Base-by-base conservation (phyloP, 2,888 invertebrate genomes). In the Troglohyphantes excavatus region DNA sequence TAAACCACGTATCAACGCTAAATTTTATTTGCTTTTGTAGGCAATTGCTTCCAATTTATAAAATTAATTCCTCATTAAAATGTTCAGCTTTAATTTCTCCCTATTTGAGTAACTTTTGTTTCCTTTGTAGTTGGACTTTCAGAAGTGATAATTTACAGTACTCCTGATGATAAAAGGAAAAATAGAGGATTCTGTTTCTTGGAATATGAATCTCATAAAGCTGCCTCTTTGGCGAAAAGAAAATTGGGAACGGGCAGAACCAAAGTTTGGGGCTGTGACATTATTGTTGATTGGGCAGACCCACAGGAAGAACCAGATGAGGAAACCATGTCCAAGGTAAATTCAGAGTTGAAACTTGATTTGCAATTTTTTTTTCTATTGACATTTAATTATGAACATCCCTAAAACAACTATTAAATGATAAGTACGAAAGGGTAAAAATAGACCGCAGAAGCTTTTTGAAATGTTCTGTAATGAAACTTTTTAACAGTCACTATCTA, bases 221-320 rank as follows among this genome's bases (percentile, higher is more conserved):
- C 98, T 93, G 99, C 99, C 92, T 99, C 99, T 91, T 95, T 99
- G 94, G 99, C 99, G 92, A 99, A 99, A 94, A 95, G 99, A 94
- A 96, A 98, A 93, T 95, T 99, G 92, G 97, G 97, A 92, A 97
- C 97, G 92, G 98, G 98, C 92, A 95, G 98, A 93, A 96, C 97
- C 94, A 98, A 98, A 95, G 98, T 96, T 92, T 99, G 99, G 98
- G 98, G 98, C 95, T 98, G 98, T 95, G 99, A 99, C 95, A 98
- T 99, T 93, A 99, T 99, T 94, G 99, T 99, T 92, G 99, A 99
- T 94, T 99, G 99, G 99, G 99, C 99, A 87, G 99, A 99, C 95
- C 99, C 99, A 88, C 98, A 99, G 94, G 99, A 99, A 93, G 99
- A 99, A 94, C 99, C 99, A 59, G 99, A 99, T 94, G 97, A 98